Evolutionary conservation across 2,113 vertebrate genomes (phyloP).

Genomic region (Xiphorhynchus elegans): DNA sequence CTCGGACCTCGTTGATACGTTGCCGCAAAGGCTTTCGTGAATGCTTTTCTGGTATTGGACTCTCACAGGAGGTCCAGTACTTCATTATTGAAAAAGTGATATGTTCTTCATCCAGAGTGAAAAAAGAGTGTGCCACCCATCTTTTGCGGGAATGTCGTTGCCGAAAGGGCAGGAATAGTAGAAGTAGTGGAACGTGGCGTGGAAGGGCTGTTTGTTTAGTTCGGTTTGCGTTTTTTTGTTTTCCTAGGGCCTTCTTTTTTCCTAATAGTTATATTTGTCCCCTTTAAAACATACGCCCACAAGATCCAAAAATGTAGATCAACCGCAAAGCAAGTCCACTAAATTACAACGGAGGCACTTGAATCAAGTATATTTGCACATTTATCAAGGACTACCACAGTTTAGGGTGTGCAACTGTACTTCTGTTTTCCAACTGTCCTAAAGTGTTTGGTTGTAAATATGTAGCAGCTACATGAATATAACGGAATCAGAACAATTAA

Average conservation of each 20-base stretch:
- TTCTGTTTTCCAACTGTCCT: background rate
- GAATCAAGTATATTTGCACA: background rate
- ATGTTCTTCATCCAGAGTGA: background rate
- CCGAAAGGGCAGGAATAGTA: background rate
- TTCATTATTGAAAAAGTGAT: background rate
- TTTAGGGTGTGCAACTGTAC: no score
- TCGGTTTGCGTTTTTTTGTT: background rate
- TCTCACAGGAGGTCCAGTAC: no score
- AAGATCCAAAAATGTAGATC: background rate
- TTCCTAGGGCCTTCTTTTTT: no score
- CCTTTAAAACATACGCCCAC: background rate
- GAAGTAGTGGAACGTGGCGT: no score
- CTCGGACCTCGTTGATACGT: background rate
- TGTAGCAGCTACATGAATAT: no score
- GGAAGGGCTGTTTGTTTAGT: no score
- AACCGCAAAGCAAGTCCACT: background rate
- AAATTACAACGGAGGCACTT: no score
- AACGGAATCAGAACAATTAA: background rate
- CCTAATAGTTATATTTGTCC: no score
- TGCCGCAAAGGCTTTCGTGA: fast-evolving
- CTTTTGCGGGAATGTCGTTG: background rate
- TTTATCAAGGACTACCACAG: no score
- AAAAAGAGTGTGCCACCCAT: background rate
- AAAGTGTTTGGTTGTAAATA: background rate
- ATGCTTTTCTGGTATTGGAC: no score